These are phyloP conservation scores for Ichneumoninae sp. DNA, from an alignment of 2,888 invertebrate species.

Conservation along the genomic window DNA sequence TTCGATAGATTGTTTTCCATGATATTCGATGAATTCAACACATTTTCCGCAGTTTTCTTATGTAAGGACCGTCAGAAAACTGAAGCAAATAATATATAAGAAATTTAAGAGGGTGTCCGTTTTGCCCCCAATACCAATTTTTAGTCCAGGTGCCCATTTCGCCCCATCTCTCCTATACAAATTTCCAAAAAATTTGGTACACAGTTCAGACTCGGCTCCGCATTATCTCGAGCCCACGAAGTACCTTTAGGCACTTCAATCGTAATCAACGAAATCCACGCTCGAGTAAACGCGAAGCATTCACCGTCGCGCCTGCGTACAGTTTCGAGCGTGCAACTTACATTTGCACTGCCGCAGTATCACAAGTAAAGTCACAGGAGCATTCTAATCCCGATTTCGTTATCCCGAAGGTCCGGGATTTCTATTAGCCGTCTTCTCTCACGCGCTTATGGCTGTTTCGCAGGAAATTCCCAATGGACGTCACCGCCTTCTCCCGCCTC, in stretches of 20 bases:
- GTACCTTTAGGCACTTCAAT: not conserved
- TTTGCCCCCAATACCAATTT: too few species aligned
- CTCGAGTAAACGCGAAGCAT: not conserved
- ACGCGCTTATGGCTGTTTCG: slow-evolving; percentile 3
- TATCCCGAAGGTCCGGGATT: slow-evolving; percentile 25
- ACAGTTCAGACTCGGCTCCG: not conserved
- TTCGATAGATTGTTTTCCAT: too few species aligned
- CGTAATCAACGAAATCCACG: slow-evolving; percentile 1
- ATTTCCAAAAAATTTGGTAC: too few species aligned
- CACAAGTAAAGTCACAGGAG: slow-evolving; percentile 5
- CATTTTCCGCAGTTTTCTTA: too few species aligned
- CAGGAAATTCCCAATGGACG: slow-evolving; percentile 26
- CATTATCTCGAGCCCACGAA: not conserved
- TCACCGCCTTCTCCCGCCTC: not conserved
- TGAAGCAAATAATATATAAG: too few species aligned
- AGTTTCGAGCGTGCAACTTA: slow-evolving; percentile 10
- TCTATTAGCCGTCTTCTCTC: slow-evolving; percentile 30
- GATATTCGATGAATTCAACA: too few species aligned
- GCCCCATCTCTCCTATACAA: too few species aligned
- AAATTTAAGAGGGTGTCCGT: too few species aligned
- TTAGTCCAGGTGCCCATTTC: too few species aligned
- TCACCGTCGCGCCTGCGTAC: not conserved
- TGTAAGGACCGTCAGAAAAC: too few species aligned
- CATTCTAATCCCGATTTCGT: slow-evolving; percentile 15
- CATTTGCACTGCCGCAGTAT: slow-evolving; percentile 5